phyloP scores from a whole-genome alignment of 2,113 vertebrate species.

The Atrichornis clamosus region DNA sequence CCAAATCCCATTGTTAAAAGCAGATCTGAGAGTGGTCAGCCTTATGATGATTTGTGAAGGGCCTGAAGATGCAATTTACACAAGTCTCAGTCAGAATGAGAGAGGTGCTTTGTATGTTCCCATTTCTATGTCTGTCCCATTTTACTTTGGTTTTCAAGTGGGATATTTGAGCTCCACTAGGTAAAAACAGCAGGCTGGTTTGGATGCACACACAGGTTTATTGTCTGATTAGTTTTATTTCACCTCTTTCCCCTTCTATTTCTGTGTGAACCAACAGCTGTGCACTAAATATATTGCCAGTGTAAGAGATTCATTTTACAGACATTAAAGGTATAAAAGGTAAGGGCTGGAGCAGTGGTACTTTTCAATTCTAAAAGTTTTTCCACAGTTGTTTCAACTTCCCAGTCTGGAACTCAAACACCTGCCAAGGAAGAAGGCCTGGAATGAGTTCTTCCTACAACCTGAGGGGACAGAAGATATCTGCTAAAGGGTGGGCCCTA shows the following conservation, averaged over 20 bases:
- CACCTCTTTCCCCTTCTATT: neutral
- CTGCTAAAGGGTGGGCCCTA: neutral
- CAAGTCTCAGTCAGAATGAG: neutral
- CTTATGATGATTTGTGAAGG: neutral
- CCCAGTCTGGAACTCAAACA: neutral
- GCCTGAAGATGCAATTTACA: neutral
- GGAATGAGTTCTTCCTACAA: neutral
- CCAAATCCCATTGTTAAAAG: neutral
- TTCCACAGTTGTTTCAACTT: neutral
- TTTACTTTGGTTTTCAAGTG: neutral
- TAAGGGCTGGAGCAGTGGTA: accelerated
- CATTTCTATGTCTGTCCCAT: neutral
- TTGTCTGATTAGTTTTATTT: neutral
- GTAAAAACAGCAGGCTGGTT: neutral
- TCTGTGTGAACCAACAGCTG: neutral
- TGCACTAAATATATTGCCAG: neutral
- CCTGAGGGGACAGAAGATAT: neutral
- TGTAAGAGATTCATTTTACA: neutral
- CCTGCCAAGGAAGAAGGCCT: neutral
- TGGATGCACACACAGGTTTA: neutral
- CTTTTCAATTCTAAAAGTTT: neutral
- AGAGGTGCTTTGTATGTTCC: neutral
- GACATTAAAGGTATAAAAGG: neutral
- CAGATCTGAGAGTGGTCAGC: neutral
- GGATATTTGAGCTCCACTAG: neutral